Evolutionary conservation across 2,797 vertebrate genomes (phyloP), one percentile per base, ranked within the genome.

Genomic region (Graptemys geographica): DNA sequence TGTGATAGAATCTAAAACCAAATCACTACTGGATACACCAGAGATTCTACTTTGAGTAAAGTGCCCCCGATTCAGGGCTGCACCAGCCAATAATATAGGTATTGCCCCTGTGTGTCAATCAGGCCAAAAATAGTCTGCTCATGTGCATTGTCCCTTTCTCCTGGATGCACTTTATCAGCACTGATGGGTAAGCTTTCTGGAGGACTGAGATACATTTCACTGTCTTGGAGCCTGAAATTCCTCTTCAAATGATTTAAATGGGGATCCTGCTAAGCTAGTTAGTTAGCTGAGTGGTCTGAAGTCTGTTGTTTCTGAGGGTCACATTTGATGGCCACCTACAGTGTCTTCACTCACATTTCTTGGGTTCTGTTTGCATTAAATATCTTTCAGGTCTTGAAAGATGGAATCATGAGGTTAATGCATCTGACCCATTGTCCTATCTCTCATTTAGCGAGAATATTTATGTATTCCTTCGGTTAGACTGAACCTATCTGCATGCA

Each of bases 1-100:
- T n/a, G 52, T 57, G 84, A 19, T 78, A 79, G 89, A 92, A 49
- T 93, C 69, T 90, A 84, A 65, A 27, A 23, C 65, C 1, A 0
- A 87, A 28, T 23, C 82, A 13, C 28, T 33, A 81, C 23, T 2
- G 21, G 80, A 13, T 1, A 1, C 82, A 74, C 13, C 47, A 59
- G 1, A 0, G 79, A 53, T 76, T 62, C 78, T 23, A 4, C 62
- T 33, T 18, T 74, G 33, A 76, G 79, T 59, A 2, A 4, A 78
- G 78, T 27, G 13, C 85, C 95, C 85, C 88, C 81, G 53, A 13
- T 49, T 21, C 82, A 87, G 41, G 2, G 0, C 52, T 51, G 47
- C 41, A 19, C 1, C 1, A 18, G 9, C 2, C 3, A 0, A 4
- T 6, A 51, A 1, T 53, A n/a, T 12, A 65, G 37, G n/a, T 41